Evolutionary conservation across 2,113 vertebrate species (phyloP).

Genomic region (Sinocyclocheilus maitianheensis): DNA sequence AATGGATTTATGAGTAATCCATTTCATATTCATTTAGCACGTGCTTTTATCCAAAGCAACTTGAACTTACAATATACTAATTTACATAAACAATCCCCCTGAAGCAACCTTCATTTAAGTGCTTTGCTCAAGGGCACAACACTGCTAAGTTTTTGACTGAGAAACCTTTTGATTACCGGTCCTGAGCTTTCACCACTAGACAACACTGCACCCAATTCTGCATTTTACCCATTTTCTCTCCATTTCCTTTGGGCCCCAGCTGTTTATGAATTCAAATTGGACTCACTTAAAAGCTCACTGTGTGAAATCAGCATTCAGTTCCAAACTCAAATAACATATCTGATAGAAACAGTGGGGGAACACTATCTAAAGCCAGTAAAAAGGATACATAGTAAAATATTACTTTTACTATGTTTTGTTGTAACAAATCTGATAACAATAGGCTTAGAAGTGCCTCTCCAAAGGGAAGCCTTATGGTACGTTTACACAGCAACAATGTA

Average conservation of each 20-base stretch:
- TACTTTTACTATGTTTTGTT: background rate
- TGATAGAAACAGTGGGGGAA: constrained; percentile 32
- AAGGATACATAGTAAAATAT: constrained; percentile 22
- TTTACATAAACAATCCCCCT: background rate
- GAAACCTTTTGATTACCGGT: background rate
- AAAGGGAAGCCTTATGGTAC: background rate
- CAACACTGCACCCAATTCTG: constrained; percentile 3
- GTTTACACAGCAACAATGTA: background rate
- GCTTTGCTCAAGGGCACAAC: constrained; percentile 3
- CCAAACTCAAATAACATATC: constrained; percentile 55
- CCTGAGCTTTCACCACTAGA: background rate
- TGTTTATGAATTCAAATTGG: constrained; percentile 64
- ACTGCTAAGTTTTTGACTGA: background rate
- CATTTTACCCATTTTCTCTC: constrained; percentile 17
- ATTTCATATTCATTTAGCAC: background rate
- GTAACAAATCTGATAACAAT: background rate
- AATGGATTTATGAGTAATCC: constrained; percentile 13
- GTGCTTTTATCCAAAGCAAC: background rate
- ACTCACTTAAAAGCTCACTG: constrained; percentile 60
- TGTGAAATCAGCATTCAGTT: constrained; percentile 60
- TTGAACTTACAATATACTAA: constrained; percentile 5
- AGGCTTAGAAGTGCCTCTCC: background rate
- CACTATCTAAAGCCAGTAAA: constrained; percentile 39
- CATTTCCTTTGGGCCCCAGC: constrained; percentile 58
- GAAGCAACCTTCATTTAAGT: constrained; percentile 5